Evolutionary conservation across 2,888 invertebrate species (phyloP).

Genomic region (Oscheius onirici): DNA sequence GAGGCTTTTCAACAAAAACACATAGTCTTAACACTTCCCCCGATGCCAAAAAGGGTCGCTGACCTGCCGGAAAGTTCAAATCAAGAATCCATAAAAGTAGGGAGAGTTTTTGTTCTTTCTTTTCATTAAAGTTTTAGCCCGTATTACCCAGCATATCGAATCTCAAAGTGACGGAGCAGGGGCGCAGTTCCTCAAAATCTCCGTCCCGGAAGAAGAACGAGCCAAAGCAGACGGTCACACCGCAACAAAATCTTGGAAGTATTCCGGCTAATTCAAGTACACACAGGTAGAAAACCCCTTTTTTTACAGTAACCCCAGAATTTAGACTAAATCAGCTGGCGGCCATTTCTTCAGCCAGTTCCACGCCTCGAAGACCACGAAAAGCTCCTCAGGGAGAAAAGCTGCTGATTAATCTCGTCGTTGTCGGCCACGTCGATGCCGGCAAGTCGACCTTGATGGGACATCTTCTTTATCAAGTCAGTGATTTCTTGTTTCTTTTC

Average conservation of each 20-base stretch:
- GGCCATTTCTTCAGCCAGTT: slow-evolving; percentile 41
- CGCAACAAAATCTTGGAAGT: slow-evolving; percentile 6
- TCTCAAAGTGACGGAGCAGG: slow-evolving; percentile 34
- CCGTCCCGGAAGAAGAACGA: slow-evolving; percentile 39
- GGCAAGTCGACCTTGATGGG: slow-evolving; percentile 98
- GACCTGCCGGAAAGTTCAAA: background rate
- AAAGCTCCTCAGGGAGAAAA: slow-evolving; percentile 42
- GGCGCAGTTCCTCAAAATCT: slow-evolving; percentile 38
- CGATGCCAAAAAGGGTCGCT: background rate
- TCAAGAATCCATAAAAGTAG: background rate
- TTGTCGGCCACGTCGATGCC: slow-evolving; percentile 90
- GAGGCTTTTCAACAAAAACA: slow-evolving; percentile 2
- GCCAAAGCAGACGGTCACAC: background rate
- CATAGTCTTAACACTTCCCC: slow-evolving; percentile 17
- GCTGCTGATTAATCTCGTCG: slow-evolving; percentile 68
- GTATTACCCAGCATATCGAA: slow-evolving; percentile 33
- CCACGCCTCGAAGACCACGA: slow-evolving; percentile 41
- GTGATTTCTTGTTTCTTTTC: background rate
- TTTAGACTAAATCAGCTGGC: slow-evolving; percentile 53
- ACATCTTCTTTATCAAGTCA: slow-evolving; percentile 81
- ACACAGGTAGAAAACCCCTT: slow-evolving; percentile 25
- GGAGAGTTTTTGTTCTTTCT: background rate
- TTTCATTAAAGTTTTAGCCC: slow-evolving; percentile 24
- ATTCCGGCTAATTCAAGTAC: slow-evolving; percentile 5
- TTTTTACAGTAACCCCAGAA: background rate